Percentiles rank a stretch among this genome's conserved stretches.
Conservation (phyloP, 1,140 invertebrate species). For the Yoshiicerus persimilis region DNA sequence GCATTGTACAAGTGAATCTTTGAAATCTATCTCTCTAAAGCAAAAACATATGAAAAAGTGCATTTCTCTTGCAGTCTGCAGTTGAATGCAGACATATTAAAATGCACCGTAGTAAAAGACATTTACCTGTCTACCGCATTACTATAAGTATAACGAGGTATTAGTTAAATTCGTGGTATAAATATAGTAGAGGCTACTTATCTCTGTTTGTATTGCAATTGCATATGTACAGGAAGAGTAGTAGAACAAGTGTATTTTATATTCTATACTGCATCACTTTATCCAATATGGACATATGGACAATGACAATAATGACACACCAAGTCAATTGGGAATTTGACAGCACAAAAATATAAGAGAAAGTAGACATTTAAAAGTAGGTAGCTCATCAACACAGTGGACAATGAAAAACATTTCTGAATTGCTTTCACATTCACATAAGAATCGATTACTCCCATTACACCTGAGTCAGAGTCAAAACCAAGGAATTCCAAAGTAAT, state of each 20-base stretch:
- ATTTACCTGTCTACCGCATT: neutral
- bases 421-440: neutral
- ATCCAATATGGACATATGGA: neutral
- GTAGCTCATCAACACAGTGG: neutral
- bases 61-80: constrained; percentile 12
- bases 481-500: neutral
- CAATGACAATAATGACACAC: neutral
- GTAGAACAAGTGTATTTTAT: neutral
- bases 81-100: neutral
- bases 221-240: neutral
- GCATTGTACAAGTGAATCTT: no score
- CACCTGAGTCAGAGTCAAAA: neutral
- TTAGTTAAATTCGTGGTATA: no score
- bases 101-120: neutral
- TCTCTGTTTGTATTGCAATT: no score
- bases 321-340: neutral
- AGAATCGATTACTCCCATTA: no score
- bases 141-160: neutral
- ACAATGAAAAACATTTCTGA: neutral
- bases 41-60: neutral
- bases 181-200: no score
- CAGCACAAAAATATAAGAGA: neutral
- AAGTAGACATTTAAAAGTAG: neutral
- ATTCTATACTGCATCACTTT: neutral
- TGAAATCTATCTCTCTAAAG: neutral